These are phyloP conservation scores for Vandiemenella viatica DNA, from an alignment of 2,888 invertebrate genomes.

Conservation along the genomic window DNA sequence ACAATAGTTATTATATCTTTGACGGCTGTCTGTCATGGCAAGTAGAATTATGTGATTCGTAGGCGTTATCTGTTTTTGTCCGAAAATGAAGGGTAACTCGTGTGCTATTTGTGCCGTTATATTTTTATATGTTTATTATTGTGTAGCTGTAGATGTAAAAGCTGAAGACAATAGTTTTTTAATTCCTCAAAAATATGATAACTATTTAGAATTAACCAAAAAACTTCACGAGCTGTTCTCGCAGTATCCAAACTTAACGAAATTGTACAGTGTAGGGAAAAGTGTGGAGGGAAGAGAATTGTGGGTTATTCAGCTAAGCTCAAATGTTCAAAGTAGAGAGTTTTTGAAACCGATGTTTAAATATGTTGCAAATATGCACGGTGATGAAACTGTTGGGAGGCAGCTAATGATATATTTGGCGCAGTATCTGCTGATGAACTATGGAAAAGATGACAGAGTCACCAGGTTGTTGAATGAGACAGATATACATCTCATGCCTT, in stretches of 20 bases:
- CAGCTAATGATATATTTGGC: constrained; percentile 71
- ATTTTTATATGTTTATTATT: too few relatives aligned
- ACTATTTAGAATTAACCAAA: constrained; percentile 52
- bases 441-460: constrained; percentile 51
- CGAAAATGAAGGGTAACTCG: too few relatives aligned
- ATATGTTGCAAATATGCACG: constrained; percentile 93
- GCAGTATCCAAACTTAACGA: constrained; percentile 52
- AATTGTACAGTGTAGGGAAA: constrained; percentile 63
- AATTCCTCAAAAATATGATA: constrained; percentile 35
- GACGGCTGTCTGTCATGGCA: too few relatives aligned
- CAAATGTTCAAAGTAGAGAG: constrained; percentile 37
- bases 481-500: constrained; percentile 90
- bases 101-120: too few relatives aligned
- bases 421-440: constrained; percentile 65
- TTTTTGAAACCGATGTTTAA: constrained; percentile 62
- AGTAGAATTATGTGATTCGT: too few relatives aligned
- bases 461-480: constrained; percentile 65
- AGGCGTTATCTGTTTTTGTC: too few relatives aligned
- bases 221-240: constrained; percentile 44
- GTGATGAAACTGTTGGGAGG: constrained; percentile 81
- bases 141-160: not conserved
- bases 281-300: constrained; percentile 69
- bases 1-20: too few relatives aligned
- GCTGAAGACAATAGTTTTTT: not conserved
- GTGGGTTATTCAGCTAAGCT: constrained; percentile 63